Evolutionary conservation across 2,113 vertebrate genomes (phyloP), one percentile per base, ranked within the genome.

Genomic region (Marcusenius ussheri): DNA sequence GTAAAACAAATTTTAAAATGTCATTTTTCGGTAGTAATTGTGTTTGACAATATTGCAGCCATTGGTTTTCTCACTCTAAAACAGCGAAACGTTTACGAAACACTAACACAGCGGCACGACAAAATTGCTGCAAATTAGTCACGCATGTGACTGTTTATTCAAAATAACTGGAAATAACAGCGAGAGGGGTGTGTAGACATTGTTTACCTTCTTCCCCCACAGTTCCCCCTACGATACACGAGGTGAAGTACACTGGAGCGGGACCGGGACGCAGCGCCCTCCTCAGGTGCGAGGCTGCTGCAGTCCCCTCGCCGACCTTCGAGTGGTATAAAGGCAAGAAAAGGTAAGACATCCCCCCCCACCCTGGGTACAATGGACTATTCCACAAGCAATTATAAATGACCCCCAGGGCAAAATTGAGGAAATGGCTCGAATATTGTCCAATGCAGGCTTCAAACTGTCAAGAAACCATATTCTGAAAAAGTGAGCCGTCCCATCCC

Each of bases 241-340:
- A 97, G 95, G 96, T 97, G 92, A 97, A 96, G 93, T 95, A 95
- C 87, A 96, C 95, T 89, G 95, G 96, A 5, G 95, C 96, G 93
- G 50, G 94, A 90, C 94, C 96, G 0, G 96, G 96, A 92, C 96
- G 96, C 92, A 96, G 93, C 2, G 97, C 96, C 88, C 83, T 97
- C 93, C 95, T 97, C 90, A 94, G 97, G 49, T 97, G 97, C 0
- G 97, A 97, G 94, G 96, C 96, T 90, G 96, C 96, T 87, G 96
- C 96, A 89, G 96, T 97, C 89, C 97, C 97, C 77, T 92, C 96
- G 90, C 96, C 97, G 0, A 1, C 91, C 91, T 97, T 97, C 90
- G 96, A 96, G 93, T 97, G 97, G 97, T 97, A 95, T 95, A 97
- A 80, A 96, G 97, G 97, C 94, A 96, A 97, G 91, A 97, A 95